These are phyloP conservation scores for Hozukius guyotensis DNA, from an alignment of 2,797 vertebrate genomes.

Conservation along the genomic window DNA sequence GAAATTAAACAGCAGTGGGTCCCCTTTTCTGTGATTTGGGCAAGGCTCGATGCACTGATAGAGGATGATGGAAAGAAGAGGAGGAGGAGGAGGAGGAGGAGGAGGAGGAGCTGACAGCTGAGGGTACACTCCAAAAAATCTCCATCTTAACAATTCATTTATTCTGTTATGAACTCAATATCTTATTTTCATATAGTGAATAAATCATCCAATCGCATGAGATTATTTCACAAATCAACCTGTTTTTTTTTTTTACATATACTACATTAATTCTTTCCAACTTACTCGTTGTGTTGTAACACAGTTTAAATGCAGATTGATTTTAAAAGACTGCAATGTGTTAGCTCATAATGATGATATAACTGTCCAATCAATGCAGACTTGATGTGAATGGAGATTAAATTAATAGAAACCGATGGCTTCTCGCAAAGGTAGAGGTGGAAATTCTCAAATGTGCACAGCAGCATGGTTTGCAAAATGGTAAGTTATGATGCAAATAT, in stretches of 20 bases:
- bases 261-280: neutral
- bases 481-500: neutral
- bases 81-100: constrained; percentile 12
- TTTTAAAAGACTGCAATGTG: neutral
- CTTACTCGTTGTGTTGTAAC: neutral
- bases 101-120: neutral
- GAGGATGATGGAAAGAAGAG: constrained; percentile 30
- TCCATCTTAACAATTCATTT: constrained; percentile 21
- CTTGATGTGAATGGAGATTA: neutral
- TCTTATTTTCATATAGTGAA: constrained; percentile 20
- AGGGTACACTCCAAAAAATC: constrained; percentile 16
- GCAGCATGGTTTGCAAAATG: neutral
- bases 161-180: constrained; percentile 3
- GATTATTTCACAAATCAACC: neutral
- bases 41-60: constrained; percentile 45
- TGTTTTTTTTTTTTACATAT: neutral
- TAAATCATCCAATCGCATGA: neutral
- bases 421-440: neutral
- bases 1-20: constrained; percentile 71
- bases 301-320: neutral
- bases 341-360: neutral
- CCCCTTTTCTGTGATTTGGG: constrained; percentile 62
- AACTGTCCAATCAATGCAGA: neutral
- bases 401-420: neutral
- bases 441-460: neutral